Evolutionary conservation across 2,888 invertebrate species (phyloP), one percentile per base, ranked within the genome.

Genomic region (Panopea generosa): DNA sequence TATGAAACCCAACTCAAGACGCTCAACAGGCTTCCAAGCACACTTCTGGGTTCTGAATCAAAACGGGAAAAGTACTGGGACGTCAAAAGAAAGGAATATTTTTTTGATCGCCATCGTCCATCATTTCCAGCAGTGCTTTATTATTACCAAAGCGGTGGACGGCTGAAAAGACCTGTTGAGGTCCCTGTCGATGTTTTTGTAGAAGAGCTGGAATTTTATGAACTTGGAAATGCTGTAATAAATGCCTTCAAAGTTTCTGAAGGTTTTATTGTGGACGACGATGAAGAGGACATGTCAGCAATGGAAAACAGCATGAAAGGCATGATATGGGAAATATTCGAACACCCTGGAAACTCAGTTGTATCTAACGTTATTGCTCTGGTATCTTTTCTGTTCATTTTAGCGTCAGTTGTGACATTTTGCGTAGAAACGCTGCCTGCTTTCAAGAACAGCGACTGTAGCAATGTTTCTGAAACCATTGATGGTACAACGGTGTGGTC

Each of bases 161-260:
- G 92, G 20, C 87, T 94, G 11, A 89, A 92, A 63, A 84, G 93
- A 55, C 93, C 93, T 0, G 92, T 93, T 18, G 90, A 92, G 49
- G 93, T 94, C 2, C 93, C 94, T 2, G 89, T 93, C 38, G 93
- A 94, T 76, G 90, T 94, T 11, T 94, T 93, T 82, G 76, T 93
- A 27, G 87, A 91, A 52, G 93, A 94, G 82, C 87, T 94, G 40
- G 86, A 91, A 43, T 94, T 93, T 79, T 93, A 91, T 71, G 88
- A 93, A 84, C 87, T 94, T 71, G 92, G 92, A n/a, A 89, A 90
- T 29, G 87, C 91, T 2, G 88, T 92, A 11, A 87, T 93, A 43
- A 89, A 91, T 53, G 87, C 90, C 29, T 93, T 92, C 81, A 93
- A 93, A 89, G 86, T 88, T 27, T 87, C 90, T 27, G 93, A 94